Percentiles rank a stretch among this genome's conserved stretches.
These are phyloP conservation scores for Drosophila micromelanica DNA, from an alignment of 1,140 invertebrate genomes.

Conservation along the genomic window DNA sequence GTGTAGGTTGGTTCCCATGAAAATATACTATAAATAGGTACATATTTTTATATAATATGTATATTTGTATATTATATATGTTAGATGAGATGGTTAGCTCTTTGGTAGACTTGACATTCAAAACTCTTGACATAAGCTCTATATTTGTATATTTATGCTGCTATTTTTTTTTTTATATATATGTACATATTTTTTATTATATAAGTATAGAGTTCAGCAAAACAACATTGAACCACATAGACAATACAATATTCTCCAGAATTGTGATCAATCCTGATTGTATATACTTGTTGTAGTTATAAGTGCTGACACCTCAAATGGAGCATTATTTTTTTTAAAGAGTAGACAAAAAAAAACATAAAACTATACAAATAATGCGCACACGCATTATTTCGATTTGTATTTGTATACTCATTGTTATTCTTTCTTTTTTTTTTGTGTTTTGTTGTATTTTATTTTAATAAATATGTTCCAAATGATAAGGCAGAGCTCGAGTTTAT, in stretches of 20 bases:
- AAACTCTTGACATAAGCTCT: too few relatives aligned
- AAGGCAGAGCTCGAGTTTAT: conserved; percentile 61
- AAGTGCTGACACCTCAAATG: conserved; percentile 3
- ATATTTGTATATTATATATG: not conserved
- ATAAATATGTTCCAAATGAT: conserved; percentile 74
- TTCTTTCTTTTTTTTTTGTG: conserved; percentile 5
- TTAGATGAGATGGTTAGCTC: too few relatives aligned
- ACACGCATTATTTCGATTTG: conserved; percentile 2
- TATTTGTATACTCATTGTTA: conserved; percentile 23
- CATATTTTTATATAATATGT: not conserved
- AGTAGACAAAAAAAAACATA: conserved; percentile 31
- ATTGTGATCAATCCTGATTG: too few relatives aligned
- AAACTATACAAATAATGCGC: conserved; percentile 17
- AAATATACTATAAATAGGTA: conserved; percentile 1
- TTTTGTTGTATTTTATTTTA: conserved; percentile 27
- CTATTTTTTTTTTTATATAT: too few relatives aligned
- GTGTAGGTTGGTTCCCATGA: conserved; percentile 18
- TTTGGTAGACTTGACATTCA: not conserved
- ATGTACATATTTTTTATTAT: too few relatives aligned
- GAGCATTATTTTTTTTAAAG: conserved; percentile 3
- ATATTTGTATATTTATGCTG: too few relatives aligned
- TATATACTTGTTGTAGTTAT: not conserved
- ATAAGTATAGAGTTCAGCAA: too few relatives aligned
- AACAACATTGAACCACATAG: too few relatives aligned
- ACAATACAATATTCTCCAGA: too few relatives aligned